phyloP scores from a whole-genome alignment of 2,888 invertebrate species.

The Steinernema hermaphroditum region DNA sequence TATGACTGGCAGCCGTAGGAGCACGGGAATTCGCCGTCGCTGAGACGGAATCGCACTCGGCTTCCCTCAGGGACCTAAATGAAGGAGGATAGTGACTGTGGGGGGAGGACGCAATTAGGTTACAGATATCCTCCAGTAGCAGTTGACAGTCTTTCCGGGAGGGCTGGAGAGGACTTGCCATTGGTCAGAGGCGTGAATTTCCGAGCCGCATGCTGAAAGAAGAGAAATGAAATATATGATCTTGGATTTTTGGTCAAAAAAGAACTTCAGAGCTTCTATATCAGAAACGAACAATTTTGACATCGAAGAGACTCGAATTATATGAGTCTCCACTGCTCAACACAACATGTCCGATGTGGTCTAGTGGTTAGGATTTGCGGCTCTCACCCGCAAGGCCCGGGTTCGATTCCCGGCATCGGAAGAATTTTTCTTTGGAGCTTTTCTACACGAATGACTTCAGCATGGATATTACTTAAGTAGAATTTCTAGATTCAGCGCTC shows the following conservation, averaged over 20 bases:
- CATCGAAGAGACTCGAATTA: too few species aligned
- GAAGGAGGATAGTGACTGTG: not conserved
- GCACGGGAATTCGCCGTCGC: conserved; percentile 66
- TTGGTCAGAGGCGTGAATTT: conserved; percentile 60
- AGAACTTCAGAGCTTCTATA: too few species aligned
- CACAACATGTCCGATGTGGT: not conserved
- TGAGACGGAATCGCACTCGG: conserved; percentile 62
- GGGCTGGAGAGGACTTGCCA: conserved; percentile 65
- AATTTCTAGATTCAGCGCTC: too few species aligned
- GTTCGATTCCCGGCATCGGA: not conserved
- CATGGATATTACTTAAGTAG: too few species aligned
- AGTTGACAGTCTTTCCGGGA: conserved; percentile 58
- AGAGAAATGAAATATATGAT: too few species aligned
- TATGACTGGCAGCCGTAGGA: conserved; percentile 64
- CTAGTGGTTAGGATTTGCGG: not conserved
- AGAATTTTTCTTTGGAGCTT: too few species aligned
- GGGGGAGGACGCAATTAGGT: not conserved
- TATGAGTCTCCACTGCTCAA: not conserved
- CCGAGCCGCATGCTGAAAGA: conserved; percentile 60
- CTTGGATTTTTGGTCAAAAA: too few species aligned
- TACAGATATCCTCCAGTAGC: conserved; percentile 65
- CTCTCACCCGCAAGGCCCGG: not conserved
- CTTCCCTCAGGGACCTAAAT: conserved; percentile 60
- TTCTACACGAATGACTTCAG: too few species aligned
- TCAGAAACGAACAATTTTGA: too few species aligned